Percentiles rank a stretch among this genome's conserved stretches.
Evolutionary conservation across 2,797 vertebrate species (phyloP).

Genomic region (Chrysocyon brachyurus): DNA sequence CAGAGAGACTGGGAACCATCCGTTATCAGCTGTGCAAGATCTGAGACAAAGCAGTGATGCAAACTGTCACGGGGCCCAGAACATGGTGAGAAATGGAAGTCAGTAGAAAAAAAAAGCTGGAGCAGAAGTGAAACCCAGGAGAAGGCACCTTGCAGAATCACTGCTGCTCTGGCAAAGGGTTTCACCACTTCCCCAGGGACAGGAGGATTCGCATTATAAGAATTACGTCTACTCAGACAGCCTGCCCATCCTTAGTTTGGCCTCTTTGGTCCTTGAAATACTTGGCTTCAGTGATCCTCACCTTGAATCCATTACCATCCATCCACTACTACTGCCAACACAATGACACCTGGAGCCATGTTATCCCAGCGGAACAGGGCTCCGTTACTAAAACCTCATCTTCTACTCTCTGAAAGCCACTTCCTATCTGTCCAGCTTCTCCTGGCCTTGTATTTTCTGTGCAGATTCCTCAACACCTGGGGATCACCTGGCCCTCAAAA

Average conservation of each 20-base stretch:
- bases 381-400: neutral
- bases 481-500: neutral
- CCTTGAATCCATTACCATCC: neutral
- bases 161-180: neutral
- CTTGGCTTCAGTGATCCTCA: neutral
- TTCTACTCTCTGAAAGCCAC: neutral
- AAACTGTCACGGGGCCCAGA: neutral
- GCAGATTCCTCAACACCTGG: neutral
- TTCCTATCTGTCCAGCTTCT: neutral
- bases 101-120: neutral
- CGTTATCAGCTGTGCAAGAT: neutral
- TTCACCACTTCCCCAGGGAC: neutral
- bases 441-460: neutral
- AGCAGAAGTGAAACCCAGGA: neutral
- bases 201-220: neutral
- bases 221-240: neutral
- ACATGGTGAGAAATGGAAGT: neutral
- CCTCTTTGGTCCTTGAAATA: neutral
- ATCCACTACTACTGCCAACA: neutral
- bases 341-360: neutral
- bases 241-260: neutral
- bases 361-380: fast-evolving
- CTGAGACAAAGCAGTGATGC: conserved; percentile 19
- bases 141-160: neutral
- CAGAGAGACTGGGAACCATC: neutral